Percentiles rank a stretch among this genome's conserved stretches.
Evolutionary conservation across 2,888 invertebrate genomes (phyloP).

Genomic region (Catocala nupta): DNA sequence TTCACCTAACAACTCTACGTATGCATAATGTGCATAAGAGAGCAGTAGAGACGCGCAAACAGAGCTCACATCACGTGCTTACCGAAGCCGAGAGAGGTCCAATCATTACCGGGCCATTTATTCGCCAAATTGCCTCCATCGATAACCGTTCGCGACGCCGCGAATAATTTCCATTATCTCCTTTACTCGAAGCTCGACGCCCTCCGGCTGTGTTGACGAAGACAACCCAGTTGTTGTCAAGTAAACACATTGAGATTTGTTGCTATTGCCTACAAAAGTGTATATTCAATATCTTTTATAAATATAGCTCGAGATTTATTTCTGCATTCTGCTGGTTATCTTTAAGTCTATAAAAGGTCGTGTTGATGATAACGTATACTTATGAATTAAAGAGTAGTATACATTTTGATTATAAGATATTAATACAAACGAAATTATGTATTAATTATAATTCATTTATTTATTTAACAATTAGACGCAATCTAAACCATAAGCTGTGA

Average conservation of each 20-base stretch:
- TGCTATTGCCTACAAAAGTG: constrained; percentile 35
- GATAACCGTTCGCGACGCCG: constrained; percentile 68
- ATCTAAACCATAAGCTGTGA: neutral
- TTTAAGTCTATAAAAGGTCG: neutral
- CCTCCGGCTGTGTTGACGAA: constrained; percentile 64
- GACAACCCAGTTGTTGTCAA: constrained; percentile 58
- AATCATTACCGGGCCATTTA: constrained; percentile 67
- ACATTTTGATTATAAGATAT: neutral
- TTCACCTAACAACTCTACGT: constrained; percentile 2
- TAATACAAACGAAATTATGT: too few species aligned
- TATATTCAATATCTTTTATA: neutral
- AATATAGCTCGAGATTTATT: neutral
- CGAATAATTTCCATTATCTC: constrained; percentile 76
- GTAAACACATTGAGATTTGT: constrained; percentile 48
- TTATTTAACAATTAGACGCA: too few species aligned
- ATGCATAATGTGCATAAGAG: constrained; percentile 22
- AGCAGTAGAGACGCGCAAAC: constrained; percentile 40
- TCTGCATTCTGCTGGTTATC: neutral
- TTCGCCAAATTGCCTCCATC: constrained; percentile 77
- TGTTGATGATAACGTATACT: neutral
- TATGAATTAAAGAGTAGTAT: constrained; percentile 1
- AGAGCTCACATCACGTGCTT: constrained; percentile 54
- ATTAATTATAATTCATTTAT: neutral
- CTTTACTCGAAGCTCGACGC: constrained; percentile 62
- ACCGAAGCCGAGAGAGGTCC: constrained; percentile 49